phyloP scores from a whole-genome alignment of 2,113 vertebrate genomes.

The Equus quagga region DNA sequence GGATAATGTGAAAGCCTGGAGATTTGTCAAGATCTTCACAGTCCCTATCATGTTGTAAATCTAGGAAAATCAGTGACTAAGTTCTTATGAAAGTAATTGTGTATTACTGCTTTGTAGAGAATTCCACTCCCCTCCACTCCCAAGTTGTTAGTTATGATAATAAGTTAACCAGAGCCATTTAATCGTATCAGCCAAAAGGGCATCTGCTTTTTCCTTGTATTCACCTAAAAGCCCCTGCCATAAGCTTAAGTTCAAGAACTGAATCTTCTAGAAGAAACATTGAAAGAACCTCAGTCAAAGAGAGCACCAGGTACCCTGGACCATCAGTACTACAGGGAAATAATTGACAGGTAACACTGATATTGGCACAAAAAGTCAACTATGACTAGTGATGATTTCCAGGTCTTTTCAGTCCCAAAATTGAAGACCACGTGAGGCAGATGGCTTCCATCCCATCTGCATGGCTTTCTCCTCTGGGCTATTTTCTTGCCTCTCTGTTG shows the following conservation, averaged over 20 bases:
- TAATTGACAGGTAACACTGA: not conserved
- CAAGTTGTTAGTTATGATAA: not conserved
- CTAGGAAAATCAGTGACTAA: not conserved
- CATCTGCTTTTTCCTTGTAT: not conserved
- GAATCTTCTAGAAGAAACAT: constrained; percentile 6
- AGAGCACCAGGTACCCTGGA: not conserved
- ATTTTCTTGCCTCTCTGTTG: not conserved
- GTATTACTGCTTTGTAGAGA: not conserved
- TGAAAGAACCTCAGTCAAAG: not conserved
- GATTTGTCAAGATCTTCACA: not conserved
- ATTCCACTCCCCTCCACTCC: not conserved
- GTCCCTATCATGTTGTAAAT: not conserved
- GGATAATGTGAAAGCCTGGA: not conserved
- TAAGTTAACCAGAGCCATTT: not conserved
- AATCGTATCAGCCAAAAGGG: not conserved
- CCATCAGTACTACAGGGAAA: not conserved
- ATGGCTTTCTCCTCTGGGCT: not conserved
- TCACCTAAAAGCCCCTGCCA: not conserved
- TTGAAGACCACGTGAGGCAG: not conserved
- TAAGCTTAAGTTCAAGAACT: not conserved
- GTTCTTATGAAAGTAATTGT: not conserved
- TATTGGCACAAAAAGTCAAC: not conserved
- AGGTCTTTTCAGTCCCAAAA: not conserved
- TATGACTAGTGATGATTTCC: not conserved
- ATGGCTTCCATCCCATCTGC: not conserved